phyloP scores from a whole-genome alignment of 2,113 vertebrate genomes.

The Meles meles region DNA sequence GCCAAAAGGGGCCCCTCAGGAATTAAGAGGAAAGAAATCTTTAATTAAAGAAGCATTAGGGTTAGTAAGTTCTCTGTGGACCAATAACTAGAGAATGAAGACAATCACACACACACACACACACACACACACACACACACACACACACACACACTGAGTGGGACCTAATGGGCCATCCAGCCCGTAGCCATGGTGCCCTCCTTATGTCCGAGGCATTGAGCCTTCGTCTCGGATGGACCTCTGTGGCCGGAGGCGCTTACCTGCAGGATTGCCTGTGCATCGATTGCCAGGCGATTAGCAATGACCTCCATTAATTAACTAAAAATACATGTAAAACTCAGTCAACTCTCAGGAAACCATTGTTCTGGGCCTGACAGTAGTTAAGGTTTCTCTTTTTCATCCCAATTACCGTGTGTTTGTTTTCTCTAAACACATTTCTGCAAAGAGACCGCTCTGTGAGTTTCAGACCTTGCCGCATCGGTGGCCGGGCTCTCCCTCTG shows the following conservation, averaged over 20 bases:
- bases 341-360: neutral
- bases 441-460: fast-evolving
- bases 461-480: neutral
- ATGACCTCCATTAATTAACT: neutral
- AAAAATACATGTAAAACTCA: neutral
- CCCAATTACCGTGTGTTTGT: neutral
- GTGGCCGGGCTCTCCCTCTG: neutral
- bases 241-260: fast-evolving
- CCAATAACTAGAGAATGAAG: conserved; percentile 1
- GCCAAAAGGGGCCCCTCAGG: neutral
- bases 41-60: conserved; percentile 41
- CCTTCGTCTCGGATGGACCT: fast-evolving
- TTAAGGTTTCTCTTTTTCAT: neutral
- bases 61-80: conserved; percentile 30
- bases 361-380: neutral
- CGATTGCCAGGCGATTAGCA: fast-evolving
- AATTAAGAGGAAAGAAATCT: neutral
- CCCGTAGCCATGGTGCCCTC: fast-evolving
- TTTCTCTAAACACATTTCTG: neutral
- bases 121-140: neutral
- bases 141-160: neutral
- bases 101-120: neutral
- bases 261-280: fast-evolving
- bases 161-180: neutral
- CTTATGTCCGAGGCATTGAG: fast-evolving